phyloP scores from a whole-genome alignment of 1,140 invertebrate species.

The Drosophila simulans region DNA sequence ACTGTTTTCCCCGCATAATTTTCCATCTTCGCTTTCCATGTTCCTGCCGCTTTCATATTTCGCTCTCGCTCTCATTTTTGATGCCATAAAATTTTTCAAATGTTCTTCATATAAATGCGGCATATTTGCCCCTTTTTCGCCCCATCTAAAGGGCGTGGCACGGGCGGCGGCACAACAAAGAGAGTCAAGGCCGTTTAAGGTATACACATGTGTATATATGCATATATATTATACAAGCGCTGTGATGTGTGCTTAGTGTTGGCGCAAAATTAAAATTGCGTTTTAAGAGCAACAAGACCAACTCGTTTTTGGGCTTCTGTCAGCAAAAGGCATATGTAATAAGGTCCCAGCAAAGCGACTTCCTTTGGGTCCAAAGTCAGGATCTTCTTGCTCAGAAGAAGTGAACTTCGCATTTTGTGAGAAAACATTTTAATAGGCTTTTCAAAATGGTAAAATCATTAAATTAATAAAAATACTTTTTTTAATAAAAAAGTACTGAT shows the following conservation, averaged over 20 bases:
- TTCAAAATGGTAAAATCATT: no score
- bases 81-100: conserved; percentile 45
- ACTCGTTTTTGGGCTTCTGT: conserved; percentile 17
- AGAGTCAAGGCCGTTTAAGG: conserved; percentile 51
- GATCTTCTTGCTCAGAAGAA: background rate
- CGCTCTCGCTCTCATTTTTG: background rate
- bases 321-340: conserved; percentile 20
- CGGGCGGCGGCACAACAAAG: conserved; percentile 46
- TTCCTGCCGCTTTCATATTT: background rate
- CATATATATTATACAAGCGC: background rate
- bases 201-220: background rate
- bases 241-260: conserved; percentile 51
- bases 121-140: conserved; percentile 27
- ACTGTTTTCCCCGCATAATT: conserved; percentile 13
- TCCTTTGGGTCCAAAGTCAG: background rate
- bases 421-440: conserved; percentile 22
- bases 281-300: conserved; percentile 51
- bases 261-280: conserved; percentile 65
- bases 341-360: background rate
- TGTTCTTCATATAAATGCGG: conserved; percentile 45
- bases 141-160: background rate
- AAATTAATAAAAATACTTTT: no score
- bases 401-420: conserved; percentile 9
- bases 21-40: conserved; percentile 29
- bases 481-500: no score